Base-by-base conservation (phyloP, 2,888 invertebrate species). In the Synergus umbraculus region DNA sequence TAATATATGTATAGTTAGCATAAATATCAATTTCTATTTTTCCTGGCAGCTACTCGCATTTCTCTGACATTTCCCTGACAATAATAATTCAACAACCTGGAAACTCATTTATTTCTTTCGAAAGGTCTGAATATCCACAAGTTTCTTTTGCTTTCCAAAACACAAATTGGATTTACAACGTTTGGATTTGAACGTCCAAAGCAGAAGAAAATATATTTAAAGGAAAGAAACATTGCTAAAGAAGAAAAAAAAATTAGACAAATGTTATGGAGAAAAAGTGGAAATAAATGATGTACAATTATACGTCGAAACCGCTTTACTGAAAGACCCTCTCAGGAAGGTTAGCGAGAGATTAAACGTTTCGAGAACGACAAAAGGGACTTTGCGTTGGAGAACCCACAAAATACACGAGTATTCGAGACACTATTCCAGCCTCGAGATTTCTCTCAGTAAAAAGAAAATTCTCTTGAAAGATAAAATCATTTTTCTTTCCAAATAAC, bases 231-330 rank as follows among this genome's bases (percentile, higher is more conserved):
- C 10, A 5, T 37, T 65, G 18, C 10, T 43, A 43, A n/a, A 10
- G 4, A 0, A 15, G 41, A 1, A 66, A 18, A 66, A 43, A 66
- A 43, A 66, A 43, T 18, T 18, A 7, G 10, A 43, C 43, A 66
- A 65, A 41, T 43, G 66, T 66, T 65, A 0, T 18, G 8, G 43
- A 66, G n/a, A 9, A 18, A 43, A 46, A 46, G 44, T 13, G 44
- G 7, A 22, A 46, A 67, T 67, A 46, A 67, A 46, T 67, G 15
- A 67, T 67, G 46, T 46, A 46, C 22, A 46, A 46, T 22, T 22
- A 46, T 44, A 44, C 18, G 7, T 46, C 18, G 22, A 13, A 67
- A 67, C 9, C 29, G 46, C 44, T 67, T 67, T 46, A 15, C 22
- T 29, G 44, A 22, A 67, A 46, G 18, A 46, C 29, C 22, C 22